A percentile compares a stretch with the other conserved stretches of the same genome.
Conservation (phyloP, 1,140 invertebrate genomes). For the Nephotettix cincticeps region DNA sequence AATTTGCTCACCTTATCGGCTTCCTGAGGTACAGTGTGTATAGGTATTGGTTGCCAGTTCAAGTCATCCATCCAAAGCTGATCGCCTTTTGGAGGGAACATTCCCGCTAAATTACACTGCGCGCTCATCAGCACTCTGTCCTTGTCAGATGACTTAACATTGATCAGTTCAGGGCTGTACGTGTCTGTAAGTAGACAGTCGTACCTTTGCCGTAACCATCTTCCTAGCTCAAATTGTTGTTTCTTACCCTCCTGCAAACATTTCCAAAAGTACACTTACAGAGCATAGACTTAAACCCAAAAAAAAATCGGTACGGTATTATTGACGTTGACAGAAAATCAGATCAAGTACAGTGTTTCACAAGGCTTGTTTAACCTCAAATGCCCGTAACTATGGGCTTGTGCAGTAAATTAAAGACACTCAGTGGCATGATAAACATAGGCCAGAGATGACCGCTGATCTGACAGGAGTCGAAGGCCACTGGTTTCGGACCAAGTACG, state of each 20-base stretch:
- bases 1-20: conserved; percentile 67
- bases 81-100: conserved; percentile 58
- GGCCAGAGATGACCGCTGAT: too few relatives aligned
- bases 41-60: conserved; percentile 86
- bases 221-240: conserved; percentile 60
- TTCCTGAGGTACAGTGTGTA: conserved; percentile 71
- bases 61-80: conserved; percentile 67
- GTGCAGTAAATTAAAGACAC: too few relatives aligned
- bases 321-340: too few relatives aligned
- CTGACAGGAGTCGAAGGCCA: too few relatives aligned
- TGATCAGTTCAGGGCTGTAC: conserved; percentile 63
- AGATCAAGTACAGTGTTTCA: too few relatives aligned
- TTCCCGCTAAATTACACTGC: conserved; percentile 75
- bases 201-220: conserved; percentile 61
- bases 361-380: too few relatives aligned
- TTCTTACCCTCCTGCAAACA: conserved; percentile 58
- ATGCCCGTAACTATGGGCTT: too few relatives aligned
- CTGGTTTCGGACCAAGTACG: too few relatives aligned
- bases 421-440: too few relatives aligned
- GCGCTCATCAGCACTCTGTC: conserved; percentile 91
- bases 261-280: too few relatives aligned
- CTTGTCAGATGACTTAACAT: conserved; percentile 73
- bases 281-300: too few relatives aligned
- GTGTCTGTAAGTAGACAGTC: conserved; percentile 55
- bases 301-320: too few relatives aligned